Evolutionary conservation across 2,113 vertebrate genomes (phyloP).

Genomic region (Catharus minimus): DNA sequence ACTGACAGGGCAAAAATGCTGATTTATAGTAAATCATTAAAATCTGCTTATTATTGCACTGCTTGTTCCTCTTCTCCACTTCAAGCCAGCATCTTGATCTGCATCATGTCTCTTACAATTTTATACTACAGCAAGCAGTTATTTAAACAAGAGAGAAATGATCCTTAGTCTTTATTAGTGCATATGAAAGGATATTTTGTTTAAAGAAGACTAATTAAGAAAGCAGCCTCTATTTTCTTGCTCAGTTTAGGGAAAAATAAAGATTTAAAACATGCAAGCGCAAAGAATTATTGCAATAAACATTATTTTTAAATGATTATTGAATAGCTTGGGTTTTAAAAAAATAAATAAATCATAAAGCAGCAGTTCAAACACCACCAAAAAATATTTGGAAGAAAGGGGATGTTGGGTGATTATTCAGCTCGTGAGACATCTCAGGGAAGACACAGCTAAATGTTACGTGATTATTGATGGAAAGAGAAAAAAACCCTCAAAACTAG

Average conservation of each 20-base stretch:
- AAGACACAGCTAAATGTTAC: background rate
- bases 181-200: conserved; percentile 80
- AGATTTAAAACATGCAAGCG: conserved; percentile 69
- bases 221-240: conserved; percentile 75
- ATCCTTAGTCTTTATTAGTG: conserved; percentile 82
- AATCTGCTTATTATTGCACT: conserved; percentile 90
- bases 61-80: conserved; percentile 81
- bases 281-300: conserved; percentile 70
- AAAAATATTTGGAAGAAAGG: conserved; percentile 38
- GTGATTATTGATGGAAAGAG: background rate
- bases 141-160: conserved; percentile 80
- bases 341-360: background rate
- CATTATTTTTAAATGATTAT: conserved; percentile 55
- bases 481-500: background rate
- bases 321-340: background rate
- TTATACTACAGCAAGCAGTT: conserved; percentile 83
- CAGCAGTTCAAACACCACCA: background rate
- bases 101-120: conserved; percentile 82
- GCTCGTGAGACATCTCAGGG: background rate
- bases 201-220: conserved; percentile 85
- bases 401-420: background rate
- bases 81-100: conserved; percentile 80
- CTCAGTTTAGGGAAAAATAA: conserved; percentile 67
- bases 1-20: conserved; percentile 92
- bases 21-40: conserved; percentile 95